Conservation (phyloP, 2,113 vertebrate genomes). For the Telmatochromis sp. region DNA sequence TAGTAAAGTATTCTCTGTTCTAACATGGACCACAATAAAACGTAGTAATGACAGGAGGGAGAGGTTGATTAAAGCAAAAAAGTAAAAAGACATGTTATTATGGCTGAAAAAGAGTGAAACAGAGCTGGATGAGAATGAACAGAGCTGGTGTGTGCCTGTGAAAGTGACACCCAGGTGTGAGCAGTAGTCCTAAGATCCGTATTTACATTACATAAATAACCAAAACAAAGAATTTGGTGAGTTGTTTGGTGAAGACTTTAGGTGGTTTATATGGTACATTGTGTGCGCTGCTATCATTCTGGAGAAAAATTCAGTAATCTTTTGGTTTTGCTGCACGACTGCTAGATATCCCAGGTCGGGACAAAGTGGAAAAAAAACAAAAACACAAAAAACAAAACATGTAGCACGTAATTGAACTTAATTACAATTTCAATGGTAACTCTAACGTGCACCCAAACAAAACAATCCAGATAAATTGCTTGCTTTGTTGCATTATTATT, state of each 20-base stretch:
- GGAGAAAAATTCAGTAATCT: neutral
- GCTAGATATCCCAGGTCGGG: neutral
- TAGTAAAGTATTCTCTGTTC: neutral
- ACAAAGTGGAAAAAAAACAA: neutral
- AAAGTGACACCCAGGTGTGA: slow-evolving; percentile 57
- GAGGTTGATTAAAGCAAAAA: neutral
- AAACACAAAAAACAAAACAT: neutral
- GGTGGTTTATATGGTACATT: neutral
- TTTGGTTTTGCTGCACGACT: neutral
- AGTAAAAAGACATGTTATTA: neutral
- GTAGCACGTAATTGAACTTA: neutral
- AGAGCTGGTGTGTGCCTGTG: slow-evolving; percentile 48
- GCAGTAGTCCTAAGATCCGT: slow-evolving; percentile 15
- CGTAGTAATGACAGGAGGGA: neutral
- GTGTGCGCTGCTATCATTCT: neutral
- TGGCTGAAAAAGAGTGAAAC: neutral
- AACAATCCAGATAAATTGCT: neutral
- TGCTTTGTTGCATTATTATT: neutral
- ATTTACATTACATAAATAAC: slow-evolving; percentile 46
- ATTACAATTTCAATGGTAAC: neutral
- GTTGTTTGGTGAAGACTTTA: neutral
- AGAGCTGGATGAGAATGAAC: neutral
- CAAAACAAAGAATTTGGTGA: neutral
- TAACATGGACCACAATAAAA: neutral
- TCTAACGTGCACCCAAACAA: neutral